Conservation (phyloP, 1,140 invertebrate genomes). For the Drosophila baimaii region DNA sequence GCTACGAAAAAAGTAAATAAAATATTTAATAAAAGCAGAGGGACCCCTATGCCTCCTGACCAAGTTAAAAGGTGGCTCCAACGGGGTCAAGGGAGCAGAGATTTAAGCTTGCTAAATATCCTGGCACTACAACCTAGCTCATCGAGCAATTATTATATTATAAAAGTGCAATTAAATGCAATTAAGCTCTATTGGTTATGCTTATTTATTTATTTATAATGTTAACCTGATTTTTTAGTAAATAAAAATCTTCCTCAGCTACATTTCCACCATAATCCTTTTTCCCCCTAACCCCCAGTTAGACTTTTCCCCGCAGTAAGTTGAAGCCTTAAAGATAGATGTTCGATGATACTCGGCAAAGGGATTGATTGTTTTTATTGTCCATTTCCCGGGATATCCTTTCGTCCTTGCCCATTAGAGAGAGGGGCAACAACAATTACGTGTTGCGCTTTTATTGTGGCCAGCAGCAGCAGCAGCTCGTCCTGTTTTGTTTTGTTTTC, state of each 20-base stretch:
- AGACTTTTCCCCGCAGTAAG: neutral
- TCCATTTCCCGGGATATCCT: conserved; percentile 3
- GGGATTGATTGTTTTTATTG: conserved; percentile 30
- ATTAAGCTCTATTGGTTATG: too few species aligned
- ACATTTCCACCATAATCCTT: too few species aligned
- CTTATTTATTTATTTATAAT: neutral
- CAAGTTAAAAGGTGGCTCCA: neutral
- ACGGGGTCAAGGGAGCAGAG: too few species aligned
- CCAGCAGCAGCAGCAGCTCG: conserved; percentile 10
- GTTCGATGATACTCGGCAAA: neutral
- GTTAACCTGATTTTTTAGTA: too few species aligned
- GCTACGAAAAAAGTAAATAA: too few species aligned
- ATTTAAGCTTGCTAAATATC: too few species aligned
- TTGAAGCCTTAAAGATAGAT: neutral
- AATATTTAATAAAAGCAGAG: neutral
- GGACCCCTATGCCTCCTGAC: neutral
- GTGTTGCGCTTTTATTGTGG: conserved; percentile 76
- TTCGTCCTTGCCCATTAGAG: neutral
- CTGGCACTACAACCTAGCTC: too few species aligned
- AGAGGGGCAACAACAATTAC: conserved; percentile 63
- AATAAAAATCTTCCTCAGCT: too few species aligned
- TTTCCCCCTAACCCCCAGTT: too few species aligned
- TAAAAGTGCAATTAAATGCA: too few species aligned
- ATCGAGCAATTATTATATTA: too few species aligned
- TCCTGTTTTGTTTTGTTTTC: conserved; percentile 5